These are phyloP conservation scores for Drosophila arawakana DNA, from an alignment of 1,140 invertebrate genomes.

Conservation along the genomic window DNA sequence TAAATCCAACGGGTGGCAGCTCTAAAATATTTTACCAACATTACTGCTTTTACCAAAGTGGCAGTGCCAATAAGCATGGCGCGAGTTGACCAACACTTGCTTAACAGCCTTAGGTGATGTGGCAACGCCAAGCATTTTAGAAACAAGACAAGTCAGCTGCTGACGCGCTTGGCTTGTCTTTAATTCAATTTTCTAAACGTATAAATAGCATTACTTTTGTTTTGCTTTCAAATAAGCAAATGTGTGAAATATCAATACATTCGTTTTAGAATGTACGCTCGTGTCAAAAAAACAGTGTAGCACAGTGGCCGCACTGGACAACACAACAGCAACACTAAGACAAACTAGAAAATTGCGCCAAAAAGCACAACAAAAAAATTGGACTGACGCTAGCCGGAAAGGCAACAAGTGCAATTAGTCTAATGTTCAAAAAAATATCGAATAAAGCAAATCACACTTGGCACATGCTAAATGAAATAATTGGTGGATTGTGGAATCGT, in stretches of 20 bases:
- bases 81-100: background rate
- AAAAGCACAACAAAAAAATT: constrained; percentile 35
- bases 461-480: constrained; percentile 56
- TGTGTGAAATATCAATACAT: background rate
- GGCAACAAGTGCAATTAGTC: constrained; percentile 42
- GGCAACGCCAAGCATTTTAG: constrained; percentile 3
- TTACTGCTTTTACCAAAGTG: background rate
- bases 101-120: background rate
- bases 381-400: constrained; percentile 8
- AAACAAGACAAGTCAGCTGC: constrained; percentile 55
- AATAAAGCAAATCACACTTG: constrained; percentile 53
- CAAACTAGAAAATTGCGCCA: constrained; percentile 56
- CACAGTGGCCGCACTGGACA: background rate
- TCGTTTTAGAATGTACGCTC: background rate
- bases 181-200: constrained; percentile 63
- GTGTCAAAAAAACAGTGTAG: background rate
- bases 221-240: constrained; percentile 5
- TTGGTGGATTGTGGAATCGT: constrained; percentile 58
- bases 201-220: constrained; percentile 15
- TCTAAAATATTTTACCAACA: background rate
- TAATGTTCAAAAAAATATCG: constrained; percentile 50
- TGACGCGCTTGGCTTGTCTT: constrained; percentile 63
- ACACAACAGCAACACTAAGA: background rate
- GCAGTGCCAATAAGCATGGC: background rate
- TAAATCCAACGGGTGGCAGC: background rate